Percentiles rank a stretch among this genome's conserved stretches.
Evolutionary conservation across 2,888 invertebrate genomes (phyloP).

Genomic region (Aproaerema taeniolella): DNA sequence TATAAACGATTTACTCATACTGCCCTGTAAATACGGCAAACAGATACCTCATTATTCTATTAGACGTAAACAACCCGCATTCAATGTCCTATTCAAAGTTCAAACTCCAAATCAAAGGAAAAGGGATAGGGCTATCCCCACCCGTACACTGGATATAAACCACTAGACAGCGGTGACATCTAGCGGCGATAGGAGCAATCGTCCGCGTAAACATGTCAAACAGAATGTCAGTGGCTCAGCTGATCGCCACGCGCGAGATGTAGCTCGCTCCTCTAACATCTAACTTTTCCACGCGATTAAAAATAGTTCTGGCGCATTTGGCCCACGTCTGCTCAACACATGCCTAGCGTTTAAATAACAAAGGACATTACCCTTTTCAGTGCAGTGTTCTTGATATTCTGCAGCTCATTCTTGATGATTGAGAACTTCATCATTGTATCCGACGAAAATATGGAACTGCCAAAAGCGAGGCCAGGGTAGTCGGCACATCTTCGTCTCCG

Average conservation of each 20-base stretch:
- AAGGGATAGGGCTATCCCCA: not conserved
- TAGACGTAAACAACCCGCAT: too few species aligned
- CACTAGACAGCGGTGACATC: constrained; percentile 48
- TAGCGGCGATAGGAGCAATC: constrained; percentile 43
- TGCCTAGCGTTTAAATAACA: constrained; percentile 60
- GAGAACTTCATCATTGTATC: constrained; percentile 99
- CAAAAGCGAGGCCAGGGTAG: constrained; percentile 94
- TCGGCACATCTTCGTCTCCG: constrained; percentile 90
- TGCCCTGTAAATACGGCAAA: too few species aligned
- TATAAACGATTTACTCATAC: too few species aligned
- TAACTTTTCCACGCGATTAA: constrained; percentile 55
- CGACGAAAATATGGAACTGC: constrained; percentile 94
- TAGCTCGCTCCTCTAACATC: constrained; percentile 36
- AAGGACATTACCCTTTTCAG: constrained; percentile 92
- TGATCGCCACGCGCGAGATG: constrained; percentile 61
- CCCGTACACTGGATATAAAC: not conserved
- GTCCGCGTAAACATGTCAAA: constrained; percentile 68
- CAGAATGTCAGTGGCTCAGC: constrained; percentile 67
- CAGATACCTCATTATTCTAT: too few species aligned
- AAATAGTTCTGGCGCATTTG: constrained; percentile 73
- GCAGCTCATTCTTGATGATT: constrained; percentile 97
- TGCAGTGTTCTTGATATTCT: constrained; percentile 98
- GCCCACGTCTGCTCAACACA: constrained; percentile 53
- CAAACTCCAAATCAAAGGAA: not conserved
- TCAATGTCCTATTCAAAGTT: too few species aligned